These are phyloP conservation scores for Caerostris darwini DNA, from an alignment of 1,140 invertebrate species.

Conservation along the genomic window DNA sequence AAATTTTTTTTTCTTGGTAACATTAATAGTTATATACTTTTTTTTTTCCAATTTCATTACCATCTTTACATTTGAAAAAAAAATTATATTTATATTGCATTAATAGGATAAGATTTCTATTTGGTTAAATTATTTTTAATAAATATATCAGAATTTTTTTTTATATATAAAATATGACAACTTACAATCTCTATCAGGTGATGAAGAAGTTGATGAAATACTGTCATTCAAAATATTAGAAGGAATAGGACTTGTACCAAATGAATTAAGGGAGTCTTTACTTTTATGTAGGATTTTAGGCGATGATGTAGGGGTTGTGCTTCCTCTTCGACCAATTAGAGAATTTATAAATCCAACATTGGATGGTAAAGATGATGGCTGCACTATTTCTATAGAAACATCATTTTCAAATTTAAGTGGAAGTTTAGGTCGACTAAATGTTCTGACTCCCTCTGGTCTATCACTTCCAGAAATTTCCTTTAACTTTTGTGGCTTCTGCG, in stretches of 20 bases:
- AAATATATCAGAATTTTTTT: no score
- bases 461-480: constrained; percentile 45
- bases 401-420: constrained; percentile 51
- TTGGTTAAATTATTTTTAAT: no score
- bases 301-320: constrained; percentile 54
- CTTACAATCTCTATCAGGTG: constrained; percentile 64
- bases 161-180: background rate
- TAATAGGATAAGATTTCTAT: no score
- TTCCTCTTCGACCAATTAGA: constrained; percentile 41
- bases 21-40: no score
- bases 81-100: no score
- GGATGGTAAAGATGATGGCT: background rate
- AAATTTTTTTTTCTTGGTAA: no score
- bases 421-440: constrained; percentile 60
- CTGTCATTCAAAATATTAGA: constrained; percentile 21
- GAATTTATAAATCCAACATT: constrained; percentile 63
- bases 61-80: no score
- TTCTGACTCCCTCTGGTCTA: constrained; percentile 45
- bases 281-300: constrained; percentile 36
- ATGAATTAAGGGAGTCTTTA: background rate
- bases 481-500: constrained; percentile 71
- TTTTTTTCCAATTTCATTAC: no score
- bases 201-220: constrained; percentile 56
- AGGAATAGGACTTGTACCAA: constrained; percentile 2
- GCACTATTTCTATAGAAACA: background rate